These are phyloP conservation scores for Hydrolagus affinis DNA, from an alignment of 2,113 vertebrate genomes.

Conservation along the genomic window DNA sequence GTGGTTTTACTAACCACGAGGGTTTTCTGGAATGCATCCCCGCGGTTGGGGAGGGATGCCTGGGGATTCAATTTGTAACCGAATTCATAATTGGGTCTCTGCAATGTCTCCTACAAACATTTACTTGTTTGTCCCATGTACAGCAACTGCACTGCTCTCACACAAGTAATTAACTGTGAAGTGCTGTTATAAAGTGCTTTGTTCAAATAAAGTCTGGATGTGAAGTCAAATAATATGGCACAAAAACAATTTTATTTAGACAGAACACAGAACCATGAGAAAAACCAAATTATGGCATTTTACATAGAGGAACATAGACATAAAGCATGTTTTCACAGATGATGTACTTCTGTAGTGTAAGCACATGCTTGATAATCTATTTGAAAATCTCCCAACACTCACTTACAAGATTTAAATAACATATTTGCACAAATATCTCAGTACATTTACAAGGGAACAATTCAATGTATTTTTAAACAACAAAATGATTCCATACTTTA, in stretches of 20 bases:
- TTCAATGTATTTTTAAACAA: constrained; percentile 10
- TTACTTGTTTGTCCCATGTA: no score
- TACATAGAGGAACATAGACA: not conserved
- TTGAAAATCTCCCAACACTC: constrained; percentile 9
- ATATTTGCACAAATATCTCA: constrained; percentile 11
- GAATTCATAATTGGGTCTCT: no score
- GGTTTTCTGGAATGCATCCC: no score
- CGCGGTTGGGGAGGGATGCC: no score
- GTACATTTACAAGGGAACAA: not conserved
- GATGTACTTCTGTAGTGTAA: not conserved
- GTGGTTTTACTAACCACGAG: no score
- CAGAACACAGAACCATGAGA: not conserved
- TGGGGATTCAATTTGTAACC: no score
- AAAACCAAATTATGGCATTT: not conserved
- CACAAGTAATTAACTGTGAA: no score
- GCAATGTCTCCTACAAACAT: no score
- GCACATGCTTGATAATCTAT: constrained; percentile 1
- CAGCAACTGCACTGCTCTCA: no score
- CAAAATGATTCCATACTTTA: not conserved
- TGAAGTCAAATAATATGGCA: not conserved
- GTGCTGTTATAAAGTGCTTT: not conserved
- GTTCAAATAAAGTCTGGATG: not conserved
- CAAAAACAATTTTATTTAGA: not conserved
- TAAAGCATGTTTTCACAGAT: not conserved
- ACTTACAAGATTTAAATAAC: constrained; percentile 4